These are phyloP conservation scores for Drosophila tsacasi DNA, from an alignment of 1,140 invertebrate genomes.

Conservation along the genomic window DNA sequence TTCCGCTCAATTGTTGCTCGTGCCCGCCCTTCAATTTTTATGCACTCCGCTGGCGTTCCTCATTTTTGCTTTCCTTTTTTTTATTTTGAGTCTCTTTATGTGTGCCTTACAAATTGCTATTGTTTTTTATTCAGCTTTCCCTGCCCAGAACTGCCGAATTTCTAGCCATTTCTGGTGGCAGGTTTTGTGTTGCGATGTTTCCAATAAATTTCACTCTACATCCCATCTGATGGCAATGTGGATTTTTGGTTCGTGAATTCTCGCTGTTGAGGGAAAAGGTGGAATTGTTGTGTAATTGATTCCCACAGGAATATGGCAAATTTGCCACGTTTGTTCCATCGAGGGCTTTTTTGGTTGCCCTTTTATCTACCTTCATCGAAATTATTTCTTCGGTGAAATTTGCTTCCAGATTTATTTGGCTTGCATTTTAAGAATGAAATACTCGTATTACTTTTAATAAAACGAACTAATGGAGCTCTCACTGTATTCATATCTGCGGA, in stretches of 20 bases:
- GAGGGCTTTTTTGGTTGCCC: not conserved
- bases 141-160: slow-evolving; percentile 27
- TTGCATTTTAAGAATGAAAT: not conserved
- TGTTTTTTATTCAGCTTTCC: slow-evolving; percentile 38
- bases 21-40: slow-evolving; percentile 38
- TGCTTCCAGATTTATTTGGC: not conserved
- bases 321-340: not conserved
- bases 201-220: slow-evolving; percentile 49
- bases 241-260: slow-evolving; percentile 18
- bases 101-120: slow-evolving; percentile 64
- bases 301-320: slow-evolving; percentile 6
- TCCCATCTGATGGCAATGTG: slow-evolving; percentile 1
- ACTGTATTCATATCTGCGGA: not conserved
- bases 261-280: slow-evolving; percentile 1
- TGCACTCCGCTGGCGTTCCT: slow-evolving; percentile 22
- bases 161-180: slow-evolving; percentile 54
- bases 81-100: slow-evolving; percentile 16
- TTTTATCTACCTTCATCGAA: not conserved
- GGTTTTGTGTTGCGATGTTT: slow-evolving; percentile 32
- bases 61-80: not conserved
- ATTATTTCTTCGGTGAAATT: not conserved
- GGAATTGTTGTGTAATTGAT: slow-evolving; percentile 13
- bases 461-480: not conserved
- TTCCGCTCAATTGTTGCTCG: slow-evolving; percentile 70
- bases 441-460: not conserved